Conservation (phyloP, 35 echinoderm and acorn worm species). For the Hemicentrotus pulcherrimus region DNA sequence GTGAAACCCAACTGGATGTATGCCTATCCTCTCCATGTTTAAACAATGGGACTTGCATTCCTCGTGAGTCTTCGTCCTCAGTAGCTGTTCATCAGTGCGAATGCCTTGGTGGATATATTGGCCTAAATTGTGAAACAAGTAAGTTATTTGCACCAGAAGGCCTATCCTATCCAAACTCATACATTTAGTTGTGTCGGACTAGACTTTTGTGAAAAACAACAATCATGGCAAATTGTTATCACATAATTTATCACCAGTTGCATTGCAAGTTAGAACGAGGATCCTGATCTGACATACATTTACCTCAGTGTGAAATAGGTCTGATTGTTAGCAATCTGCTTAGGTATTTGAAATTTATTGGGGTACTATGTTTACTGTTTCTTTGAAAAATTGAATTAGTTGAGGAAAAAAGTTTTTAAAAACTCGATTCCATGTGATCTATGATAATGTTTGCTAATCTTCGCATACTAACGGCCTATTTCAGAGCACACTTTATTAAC, state of each 20-base stretch:
- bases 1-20: constrained; percentile 25
- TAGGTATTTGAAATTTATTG: background rate
- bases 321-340: background rate
- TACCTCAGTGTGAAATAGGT: background rate
- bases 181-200: background rate
- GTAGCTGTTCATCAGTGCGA: background rate
- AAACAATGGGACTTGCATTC: background rate
- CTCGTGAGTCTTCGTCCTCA: background rate
- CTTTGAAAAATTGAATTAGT: background rate
- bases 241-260: no score
- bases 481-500: no score
- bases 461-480: no score
- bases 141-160: background rate
- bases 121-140: constrained; percentile 27
- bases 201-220: no score
- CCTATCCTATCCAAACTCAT: background rate
- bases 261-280: no score
- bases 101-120: background rate
- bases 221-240: no score
- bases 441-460: no score
- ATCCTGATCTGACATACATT: background rate
- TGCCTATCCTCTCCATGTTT: constrained; percentile 38
- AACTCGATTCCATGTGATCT: no score
- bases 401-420: no score
- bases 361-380: background rate